Base-by-base conservation (phyloP, 2,888 invertebrate genomes). In the Micropterix aruncella region DNA sequence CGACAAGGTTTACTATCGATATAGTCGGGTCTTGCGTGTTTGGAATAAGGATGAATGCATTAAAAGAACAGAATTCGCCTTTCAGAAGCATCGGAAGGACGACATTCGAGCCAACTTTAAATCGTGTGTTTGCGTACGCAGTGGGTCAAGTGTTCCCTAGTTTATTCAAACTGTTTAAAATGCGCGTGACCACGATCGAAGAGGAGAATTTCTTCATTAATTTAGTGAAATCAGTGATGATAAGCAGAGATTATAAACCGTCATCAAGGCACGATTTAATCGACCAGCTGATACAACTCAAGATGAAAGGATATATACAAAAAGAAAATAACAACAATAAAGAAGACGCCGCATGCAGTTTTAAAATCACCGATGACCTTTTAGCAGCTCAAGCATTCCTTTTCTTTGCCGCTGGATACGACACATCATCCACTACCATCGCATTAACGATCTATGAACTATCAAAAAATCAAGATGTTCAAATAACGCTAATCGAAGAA, bases 311-410 rank as follows among this genome's bases (percentile, higher is more conserved):
- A n/a, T n/a, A n/a, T n/a, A 65, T 65, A 40, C 70, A 70, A 53
- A 61, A 61, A 48, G 58, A 58, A 3, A 61, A 64, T 48, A 57
- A 53, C 7, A 57, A 52, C 12, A n/a, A n/a, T 9, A n/a, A n/a
- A n/a, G n/a, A n/a, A n/a, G n/a, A n/a, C n/a, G n/a, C n/a, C n/a
- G n/a, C n/a, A n/a, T n/a, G n/a, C n/a, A n/a, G n/a, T n/a, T n/a
- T n/a, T n/a, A n/a, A 52, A 40, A 70, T 70, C 66, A 66, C 69
- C 5, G 70, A 70, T 55, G 64, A 61, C 47, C 57, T 70, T 51
- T 70, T 70, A 57, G 68, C 63, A 37, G 70, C 70, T 12, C 70
- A 69, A 56, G 69, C 70, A 43, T 70, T 70, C 53, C 69, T 70
- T 61, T 70, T 70, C 51, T 66, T 70, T 66, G 47, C 70, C 45